Evolutionary conservation across 37 sponge, comb jelly and placozoan genomes (phyloP).

Genomic region (Halisarca cf. caerulea): DNA sequence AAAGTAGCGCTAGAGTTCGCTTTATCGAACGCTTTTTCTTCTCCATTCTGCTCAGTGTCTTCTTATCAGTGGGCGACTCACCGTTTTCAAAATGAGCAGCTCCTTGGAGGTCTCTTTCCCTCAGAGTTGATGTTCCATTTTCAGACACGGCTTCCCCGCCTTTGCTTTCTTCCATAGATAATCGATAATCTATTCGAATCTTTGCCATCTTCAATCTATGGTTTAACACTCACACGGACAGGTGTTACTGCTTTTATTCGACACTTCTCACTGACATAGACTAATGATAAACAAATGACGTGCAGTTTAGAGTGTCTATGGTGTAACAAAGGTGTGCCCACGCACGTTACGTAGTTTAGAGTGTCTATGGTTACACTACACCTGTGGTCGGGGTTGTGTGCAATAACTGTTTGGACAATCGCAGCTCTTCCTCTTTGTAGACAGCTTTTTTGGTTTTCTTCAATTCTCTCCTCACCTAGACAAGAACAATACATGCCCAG

Average conservation of each 20-base stretch:
- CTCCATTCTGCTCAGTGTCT: neutral
- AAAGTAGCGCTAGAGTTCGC: neutral
- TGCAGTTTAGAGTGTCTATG: too few species aligned
- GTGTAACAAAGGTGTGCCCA: too few species aligned
- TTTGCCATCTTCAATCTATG: neutral
- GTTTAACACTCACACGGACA: too few species aligned
- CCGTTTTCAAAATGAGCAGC: too few species aligned
- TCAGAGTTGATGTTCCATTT: neutral
- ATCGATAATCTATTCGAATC: neutral
- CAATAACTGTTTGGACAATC: constrained; percentile 2
- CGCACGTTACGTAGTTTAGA: too few species aligned
- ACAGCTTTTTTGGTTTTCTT: constrained; percentile 75
- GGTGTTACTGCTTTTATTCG: too few species aligned
- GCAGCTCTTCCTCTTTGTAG: constrained; percentile 65
- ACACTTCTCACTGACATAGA: too few species aligned
- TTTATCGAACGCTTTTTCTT: constrained; percentile 8
- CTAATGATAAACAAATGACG: too few species aligned
- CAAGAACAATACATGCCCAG: neutral
- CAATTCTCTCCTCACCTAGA: constrained; percentile 49
- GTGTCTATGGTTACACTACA: neutral
- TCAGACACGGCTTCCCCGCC: neutral
- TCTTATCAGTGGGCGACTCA: too few species aligned
- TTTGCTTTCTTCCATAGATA: neutral
- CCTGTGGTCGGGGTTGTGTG: neutral
- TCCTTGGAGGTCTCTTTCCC: too few species aligned